Evolutionary conservation across 2,888 invertebrate species (phyloP), one percentile per base, ranked within the genome.

Genomic region (Pseudolycoriella hygida): DNA sequence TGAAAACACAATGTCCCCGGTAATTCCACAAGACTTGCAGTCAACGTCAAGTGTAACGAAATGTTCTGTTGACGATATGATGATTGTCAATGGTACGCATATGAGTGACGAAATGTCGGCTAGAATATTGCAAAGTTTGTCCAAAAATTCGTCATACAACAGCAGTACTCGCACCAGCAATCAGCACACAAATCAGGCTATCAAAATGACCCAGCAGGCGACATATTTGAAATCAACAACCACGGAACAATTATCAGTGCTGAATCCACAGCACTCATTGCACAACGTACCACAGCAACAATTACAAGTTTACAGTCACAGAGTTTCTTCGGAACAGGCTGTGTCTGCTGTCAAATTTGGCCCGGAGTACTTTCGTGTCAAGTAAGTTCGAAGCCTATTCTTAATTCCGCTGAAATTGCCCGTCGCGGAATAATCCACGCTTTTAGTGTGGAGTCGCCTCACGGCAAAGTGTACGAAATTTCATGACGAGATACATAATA

Each of bases 71-170:
- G 64, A 64, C 42, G 64, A 65, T 48, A 60, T 64, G 15, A 60
- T 63, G 58, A 61, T 64, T 50, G 64, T 64, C 8, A 65, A 65
- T 53, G 64, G 65, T 25, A 64, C 63, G 1, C 62, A 63, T 48
- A 64, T 64, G 64, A 64, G 64, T 2, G 65, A 65, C 45, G 65
- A 64, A 50, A 34, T 63, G 2, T 64, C 65, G 30, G 64, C 64
- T 3, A 57, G 64, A 37, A 65, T 65, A 39, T 49, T 65, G 18
- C 64, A 65, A 47, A 64, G 65, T 49, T 62, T 65, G 59, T 64
- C 64, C 0, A 63, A 64, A 46, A 65, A 65, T 49, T 60, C 61
- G 15, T 17, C 32, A 1, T 40, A 32, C 20, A 40, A 40, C 44
- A 45, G 25, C 43, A 43, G 31, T 53, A 55, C 45, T 53, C 54